phyloP scores from a whole-genome alignment of 2,113 vertebrate genomes.

The Erythrocercus mccallii region DNA sequence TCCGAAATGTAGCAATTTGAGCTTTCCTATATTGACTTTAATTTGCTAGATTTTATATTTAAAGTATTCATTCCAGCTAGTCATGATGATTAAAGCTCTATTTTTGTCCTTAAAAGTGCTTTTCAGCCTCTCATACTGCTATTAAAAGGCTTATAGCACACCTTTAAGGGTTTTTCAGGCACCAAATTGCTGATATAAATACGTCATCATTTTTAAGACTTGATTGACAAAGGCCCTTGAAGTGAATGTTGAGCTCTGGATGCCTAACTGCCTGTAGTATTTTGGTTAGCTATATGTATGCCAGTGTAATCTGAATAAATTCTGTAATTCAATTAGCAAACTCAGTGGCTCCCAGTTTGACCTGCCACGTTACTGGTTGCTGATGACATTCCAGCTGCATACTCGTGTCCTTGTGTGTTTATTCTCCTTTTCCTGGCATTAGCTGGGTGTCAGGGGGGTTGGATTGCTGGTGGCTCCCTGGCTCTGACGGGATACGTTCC shows the following conservation, averaged over 20 bases:
- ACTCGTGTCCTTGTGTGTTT: neutral
- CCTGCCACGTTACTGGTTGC: neutral
- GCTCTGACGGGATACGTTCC: neutral
- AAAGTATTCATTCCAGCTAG: neutral
- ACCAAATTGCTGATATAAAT: neutral
- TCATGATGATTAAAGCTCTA: neutral
- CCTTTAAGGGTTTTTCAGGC: neutral
- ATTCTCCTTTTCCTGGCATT: neutral
- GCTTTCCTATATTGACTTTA: neutral
- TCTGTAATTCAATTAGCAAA: neutral
- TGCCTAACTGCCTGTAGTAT: neutral
- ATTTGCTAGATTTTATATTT: neutral
- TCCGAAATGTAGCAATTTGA: neutral
- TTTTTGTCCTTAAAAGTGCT: neutral
- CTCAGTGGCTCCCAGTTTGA: neutral
- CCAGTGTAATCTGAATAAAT: neutral
- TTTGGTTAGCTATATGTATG: neutral
- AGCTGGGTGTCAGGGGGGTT: neutral
- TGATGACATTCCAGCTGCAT: neutral
- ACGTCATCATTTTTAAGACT: neutral
- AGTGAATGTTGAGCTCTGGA: neutral
- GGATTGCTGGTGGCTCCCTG: neutral
- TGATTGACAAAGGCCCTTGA: neutral
- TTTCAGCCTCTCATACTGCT: neutral
- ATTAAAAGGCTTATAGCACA: neutral